phyloP scores from a whole-genome alignment of 30 jellyfish, hydroid and myxozoan genomes.

The Hydractinia echinata region DNA sequence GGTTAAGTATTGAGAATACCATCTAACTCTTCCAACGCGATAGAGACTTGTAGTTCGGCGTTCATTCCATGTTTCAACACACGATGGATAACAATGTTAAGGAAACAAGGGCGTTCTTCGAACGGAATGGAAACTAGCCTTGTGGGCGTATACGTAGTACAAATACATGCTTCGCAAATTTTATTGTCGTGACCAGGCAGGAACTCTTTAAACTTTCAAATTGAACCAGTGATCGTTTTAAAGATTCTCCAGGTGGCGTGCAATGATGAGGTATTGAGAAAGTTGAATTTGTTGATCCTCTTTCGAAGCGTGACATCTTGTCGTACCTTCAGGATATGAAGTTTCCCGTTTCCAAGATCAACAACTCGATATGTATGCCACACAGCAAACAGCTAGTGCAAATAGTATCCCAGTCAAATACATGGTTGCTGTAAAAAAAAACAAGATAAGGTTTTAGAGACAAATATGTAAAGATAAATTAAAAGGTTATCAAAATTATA shows the following conservation, averaged over 20 bases:
- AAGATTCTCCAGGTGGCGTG: background rate
- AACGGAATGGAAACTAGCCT: constrained; percentile 16
- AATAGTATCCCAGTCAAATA: no score
- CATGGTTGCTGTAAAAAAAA: no score
- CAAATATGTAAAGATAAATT: no score
- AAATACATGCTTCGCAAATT: constrained; percentile 2
- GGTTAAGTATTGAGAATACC: constrained; percentile 17
- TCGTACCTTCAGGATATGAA: background rate
- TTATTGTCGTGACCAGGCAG: background rate
- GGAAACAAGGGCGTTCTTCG: background rate
- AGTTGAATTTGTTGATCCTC: background rate
- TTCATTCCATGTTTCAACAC: background rate
- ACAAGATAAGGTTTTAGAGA: no score
- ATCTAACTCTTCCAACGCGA: background rate
- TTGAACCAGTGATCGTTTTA: constrained; percentile 12
- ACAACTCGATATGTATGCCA: no score
- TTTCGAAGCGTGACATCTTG: constrained; percentile 8
- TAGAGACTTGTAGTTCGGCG: background rate
- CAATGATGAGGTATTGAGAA: constrained; percentile 2
- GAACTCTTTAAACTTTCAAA: background rate
- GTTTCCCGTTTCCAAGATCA: background rate
- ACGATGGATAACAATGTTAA: background rate
- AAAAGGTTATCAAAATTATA: no score
- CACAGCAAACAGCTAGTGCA: no score
- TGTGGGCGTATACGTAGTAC: background rate